These are phyloP conservation scores for Ethmia dodecea DNA, from an alignment of 2,888 invertebrate genomes.

Conservation along the genomic window DNA sequence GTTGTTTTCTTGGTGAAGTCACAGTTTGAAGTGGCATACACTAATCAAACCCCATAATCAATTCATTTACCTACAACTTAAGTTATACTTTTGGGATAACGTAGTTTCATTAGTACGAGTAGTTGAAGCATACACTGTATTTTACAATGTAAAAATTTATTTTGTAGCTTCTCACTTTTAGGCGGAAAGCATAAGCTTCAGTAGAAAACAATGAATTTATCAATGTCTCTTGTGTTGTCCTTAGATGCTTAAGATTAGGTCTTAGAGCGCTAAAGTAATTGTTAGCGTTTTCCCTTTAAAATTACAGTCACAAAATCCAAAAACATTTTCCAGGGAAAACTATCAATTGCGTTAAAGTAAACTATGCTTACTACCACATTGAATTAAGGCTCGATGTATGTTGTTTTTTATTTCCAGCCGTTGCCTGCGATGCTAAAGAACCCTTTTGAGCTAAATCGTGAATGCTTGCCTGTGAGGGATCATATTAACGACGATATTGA, in stretches of 20 bases:
- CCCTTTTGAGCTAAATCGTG: slow-evolving; percentile 78
- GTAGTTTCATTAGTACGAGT: slow-evolving; percentile 17
- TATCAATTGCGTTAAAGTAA: slow-evolving; percentile 41
- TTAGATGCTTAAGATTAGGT: slow-evolving; percentile 66
- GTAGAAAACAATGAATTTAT: slow-evolving; percentile 11
- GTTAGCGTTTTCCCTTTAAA: slow-evolving; percentile 37
- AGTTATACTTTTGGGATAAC: slow-evolving; percentile 18
- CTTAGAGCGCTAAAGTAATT: slow-evolving; percentile 46
- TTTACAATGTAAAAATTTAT: slow-evolving; percentile 5
- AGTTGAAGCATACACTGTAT: slow-evolving; percentile 32
- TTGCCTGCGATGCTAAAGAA: slow-evolving; percentile 77
- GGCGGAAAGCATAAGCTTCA: slow-evolving; percentile 19
- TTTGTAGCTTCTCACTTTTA: slow-evolving; percentile 18
- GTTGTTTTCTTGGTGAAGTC: slow-evolving; percentile 37
- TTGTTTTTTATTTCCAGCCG: slow-evolving; percentile 78
- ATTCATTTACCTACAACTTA: slow-evolving; percentile 26
- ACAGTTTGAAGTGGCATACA: slow-evolving; percentile 46
- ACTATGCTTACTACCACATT: slow-evolving; percentile 60
- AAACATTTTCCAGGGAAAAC: slow-evolving; percentile 24
- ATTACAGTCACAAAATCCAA: background rate
- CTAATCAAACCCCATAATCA: slow-evolving; percentile 23
- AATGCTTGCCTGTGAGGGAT: slow-evolving; percentile 78
- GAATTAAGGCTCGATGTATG: slow-evolving; percentile 77
- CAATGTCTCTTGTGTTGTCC: slow-evolving; percentile 42
- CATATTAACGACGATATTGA: slow-evolving; percentile 74